A percentile compares a stretch with the other conserved stretches of the same genome.
Conservation (phyloP, 2,888 invertebrate genomes). For the Tenodera sinensis region DNA sequence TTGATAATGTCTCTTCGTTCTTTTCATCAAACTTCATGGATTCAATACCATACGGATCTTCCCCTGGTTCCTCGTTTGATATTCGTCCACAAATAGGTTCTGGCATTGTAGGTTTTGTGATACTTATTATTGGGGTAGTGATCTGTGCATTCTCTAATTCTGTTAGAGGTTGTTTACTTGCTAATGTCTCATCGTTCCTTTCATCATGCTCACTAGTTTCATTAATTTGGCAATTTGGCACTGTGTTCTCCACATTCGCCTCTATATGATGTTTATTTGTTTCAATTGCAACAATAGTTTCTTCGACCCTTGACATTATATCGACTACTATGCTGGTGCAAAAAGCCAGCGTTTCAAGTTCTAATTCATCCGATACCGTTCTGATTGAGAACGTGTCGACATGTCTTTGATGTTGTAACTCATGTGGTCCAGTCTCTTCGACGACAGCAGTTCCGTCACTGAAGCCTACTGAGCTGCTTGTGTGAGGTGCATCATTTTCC, state of each 20-base stretch:
- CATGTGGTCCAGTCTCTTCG: background rate
- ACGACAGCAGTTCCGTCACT: background rate
- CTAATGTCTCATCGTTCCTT: background rate
- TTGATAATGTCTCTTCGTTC: background rate
- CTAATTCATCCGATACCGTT: background rate
- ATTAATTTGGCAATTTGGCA: background rate
- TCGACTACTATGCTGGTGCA: background rate
- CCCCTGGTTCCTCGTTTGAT: background rate
- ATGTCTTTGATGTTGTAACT: too few species aligned
- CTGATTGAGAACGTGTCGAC: too few species aligned
- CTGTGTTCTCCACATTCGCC: background rate
- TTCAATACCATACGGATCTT: background rate
- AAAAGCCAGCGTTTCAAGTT: background rate
- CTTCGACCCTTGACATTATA: background rate
- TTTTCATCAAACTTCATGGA: background rate
- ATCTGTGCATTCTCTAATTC: background rate
- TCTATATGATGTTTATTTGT: background rate
- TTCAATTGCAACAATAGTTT: background rate
- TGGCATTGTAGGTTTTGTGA: background rate
- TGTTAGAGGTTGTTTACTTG: background rate
- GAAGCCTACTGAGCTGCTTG: background rate
- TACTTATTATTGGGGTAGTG: background rate
- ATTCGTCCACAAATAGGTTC: background rate
- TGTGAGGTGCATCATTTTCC: background rate
- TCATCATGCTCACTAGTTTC: background rate